phyloP scores from a whole-genome alignment of 2,797 vertebrate species.

The Emys orbicularis region DNA sequence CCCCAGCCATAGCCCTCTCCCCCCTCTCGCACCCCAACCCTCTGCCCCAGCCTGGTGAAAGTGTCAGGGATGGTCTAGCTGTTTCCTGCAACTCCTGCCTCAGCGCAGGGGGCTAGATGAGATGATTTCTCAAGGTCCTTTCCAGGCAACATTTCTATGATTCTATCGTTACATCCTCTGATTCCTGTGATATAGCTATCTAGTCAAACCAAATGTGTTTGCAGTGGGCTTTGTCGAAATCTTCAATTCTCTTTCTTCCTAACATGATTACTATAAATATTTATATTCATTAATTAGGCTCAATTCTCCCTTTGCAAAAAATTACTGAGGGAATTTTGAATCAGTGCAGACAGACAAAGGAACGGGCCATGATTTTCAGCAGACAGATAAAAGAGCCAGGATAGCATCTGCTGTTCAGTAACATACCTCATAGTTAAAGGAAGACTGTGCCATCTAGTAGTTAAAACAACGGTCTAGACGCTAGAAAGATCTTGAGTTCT shows the following conservation, averaged over 20 bases:
- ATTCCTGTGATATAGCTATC: neutral
- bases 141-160: neutral
- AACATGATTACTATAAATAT: neutral
- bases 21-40: too few relatives aligned
- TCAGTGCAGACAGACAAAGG: neutral
- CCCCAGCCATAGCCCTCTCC: too few relatives aligned
- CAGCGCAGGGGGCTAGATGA: neutral
- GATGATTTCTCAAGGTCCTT: neutral
- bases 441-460: neutral
- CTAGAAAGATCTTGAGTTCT: neutral
- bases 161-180: neutral
- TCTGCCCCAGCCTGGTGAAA: too few relatives aligned
- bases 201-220: neutral
- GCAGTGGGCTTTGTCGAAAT: neutral
- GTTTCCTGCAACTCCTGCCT: neutral
- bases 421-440: neutral
- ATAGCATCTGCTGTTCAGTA: neutral
- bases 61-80: neutral
- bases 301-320: neutral
- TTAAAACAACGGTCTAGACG: neutral
- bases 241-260: neutral
- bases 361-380: neutral
- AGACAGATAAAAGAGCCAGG: neutral
- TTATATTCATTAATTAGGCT: slow-evolving; percentile 42
- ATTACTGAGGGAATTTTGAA: neutral